phyloP scores from a whole-genome alignment of 2,888 invertebrate species.

The Himalopsyche japonica region DNA sequence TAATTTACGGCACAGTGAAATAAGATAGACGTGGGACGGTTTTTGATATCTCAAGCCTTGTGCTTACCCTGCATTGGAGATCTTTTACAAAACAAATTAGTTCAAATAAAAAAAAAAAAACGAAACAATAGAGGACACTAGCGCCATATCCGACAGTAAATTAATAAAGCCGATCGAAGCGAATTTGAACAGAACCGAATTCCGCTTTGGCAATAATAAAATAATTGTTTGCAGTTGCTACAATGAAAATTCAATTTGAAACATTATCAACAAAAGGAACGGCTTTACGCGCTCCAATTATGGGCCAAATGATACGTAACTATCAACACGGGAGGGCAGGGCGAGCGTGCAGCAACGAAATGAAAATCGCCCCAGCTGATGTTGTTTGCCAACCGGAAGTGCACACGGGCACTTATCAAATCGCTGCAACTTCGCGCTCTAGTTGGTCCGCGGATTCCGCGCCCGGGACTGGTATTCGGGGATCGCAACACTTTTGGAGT shows the following conservation, averaged over 20 bases:
- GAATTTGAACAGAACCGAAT: background rate
- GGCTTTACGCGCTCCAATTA: background rate
- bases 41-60: too few species aligned
- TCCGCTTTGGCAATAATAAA: background rate
- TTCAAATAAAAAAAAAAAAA: too few species aligned
- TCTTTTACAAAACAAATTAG: too few species aligned
- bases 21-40: too few species aligned
- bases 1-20: too few species aligned
- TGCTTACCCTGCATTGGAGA: too few species aligned
- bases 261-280: background rate
- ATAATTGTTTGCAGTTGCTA: background rate
- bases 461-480: background rate
- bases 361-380: background rate
- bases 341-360: background rate
- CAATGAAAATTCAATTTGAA: background rate
- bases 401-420: conserved; percentile 6
- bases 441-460: conserved; percentile 27
- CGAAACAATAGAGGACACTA: too few species aligned
- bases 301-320: background rate
- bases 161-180: too few species aligned
- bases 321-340: background rate
- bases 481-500: background rate
- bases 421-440: conserved; percentile 26
- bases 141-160: too few species aligned
- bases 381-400: conserved; percentile 16